Conservation (phyloP, 1,140 invertebrate species). For the Leucophenga varia region DNA sequence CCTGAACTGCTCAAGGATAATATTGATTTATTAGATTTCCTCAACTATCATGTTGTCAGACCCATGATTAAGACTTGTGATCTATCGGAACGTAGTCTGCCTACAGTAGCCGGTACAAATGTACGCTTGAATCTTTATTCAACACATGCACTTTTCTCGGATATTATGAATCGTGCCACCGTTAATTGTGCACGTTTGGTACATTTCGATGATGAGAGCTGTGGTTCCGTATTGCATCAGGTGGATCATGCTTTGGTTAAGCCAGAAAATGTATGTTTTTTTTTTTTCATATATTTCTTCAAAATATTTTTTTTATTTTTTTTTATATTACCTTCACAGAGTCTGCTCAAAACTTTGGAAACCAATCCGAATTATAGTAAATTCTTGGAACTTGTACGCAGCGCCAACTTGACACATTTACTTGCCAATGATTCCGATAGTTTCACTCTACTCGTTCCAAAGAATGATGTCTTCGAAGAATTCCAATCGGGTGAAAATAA, state of each 20-base stretch:
- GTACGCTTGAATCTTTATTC: slow-evolving; percentile 64
- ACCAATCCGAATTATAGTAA: slow-evolving; percentile 50
- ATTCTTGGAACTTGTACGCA: slow-evolving; percentile 45
- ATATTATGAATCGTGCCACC: slow-evolving; percentile 60
- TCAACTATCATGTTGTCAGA: slow-evolving; percentile 63
- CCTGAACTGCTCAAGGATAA: slow-evolving; percentile 51
- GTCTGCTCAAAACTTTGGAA: slow-evolving; percentile 41
- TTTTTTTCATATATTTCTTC: not conserved
- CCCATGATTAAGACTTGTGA: slow-evolving; percentile 58
- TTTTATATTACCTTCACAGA: slow-evolving; percentile 23
- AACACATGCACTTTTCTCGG: slow-evolving; percentile 59
- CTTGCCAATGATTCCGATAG: slow-evolving; percentile 37
- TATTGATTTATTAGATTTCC: slow-evolving; percentile 59
- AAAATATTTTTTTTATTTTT: slow-evolving; percentile 1
- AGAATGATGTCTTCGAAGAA: slow-evolving; percentile 65
- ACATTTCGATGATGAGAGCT: slow-evolving; percentile 63
- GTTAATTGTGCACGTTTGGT: slow-evolving; percentile 66
- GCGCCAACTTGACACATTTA: slow-evolving; percentile 46
- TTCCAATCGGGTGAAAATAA: slow-evolving; percentile 46
- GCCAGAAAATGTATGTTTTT: slow-evolving; percentile 55
- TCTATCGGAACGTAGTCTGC: slow-evolving; percentile 60
- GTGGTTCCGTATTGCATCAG: slow-evolving; percentile 64
- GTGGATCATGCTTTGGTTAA: slow-evolving; percentile 61
- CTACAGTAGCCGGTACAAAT: slow-evolving; percentile 56
- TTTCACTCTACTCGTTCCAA: slow-evolving; percentile 65